Base-by-base conservation (phyloP, 2,888 invertebrate genomes). In the Rotaria macrura region DNA sequence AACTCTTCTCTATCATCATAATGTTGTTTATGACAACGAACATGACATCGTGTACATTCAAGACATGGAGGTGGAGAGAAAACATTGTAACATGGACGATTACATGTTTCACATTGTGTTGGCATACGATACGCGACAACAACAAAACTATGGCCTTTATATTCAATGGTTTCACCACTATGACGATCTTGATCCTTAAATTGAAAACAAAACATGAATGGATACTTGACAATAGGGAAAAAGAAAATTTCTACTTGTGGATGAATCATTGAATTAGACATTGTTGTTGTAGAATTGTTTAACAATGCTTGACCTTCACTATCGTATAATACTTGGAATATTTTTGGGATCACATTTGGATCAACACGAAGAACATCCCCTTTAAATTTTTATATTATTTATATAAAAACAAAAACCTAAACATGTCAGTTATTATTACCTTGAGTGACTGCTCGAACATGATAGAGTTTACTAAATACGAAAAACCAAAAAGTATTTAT, bases 401-500 rank as follows among this genome's bases (percentile, higher is more conserved):
- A 3, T 14, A 17, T 14, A 49, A 14, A 49, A 49, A 17, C 9
- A 49, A 49, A 9, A 5, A 43, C 5, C 5, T 43, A 17, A 49
- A 12, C 49, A 14, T 14, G 14, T 12, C 1, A 49, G 49, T 49
- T 49, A 12, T 9, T n/a, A 9, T 79, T 79, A 79, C 79, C 97
- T 92, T 97, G 97, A 87, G 98, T 97, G 88, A 99, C 98, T 87
- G 96, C 95, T 88, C 98, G 94, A 88, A 98, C 98, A 92, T 98
- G 97, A 93, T 97, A 98, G 90, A 99, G 95, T 93, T 98, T 97
- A 92, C 97, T 96, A 92, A n/a, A n/a, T n/a, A n/a, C n/a, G n/a
- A n/a, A n/a, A n/a, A n/a, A n/a, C n/a, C n/a, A n/a, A n/a, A n/a
- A n/a, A n/a, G n/a, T n/a, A n/a, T n/a, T n/a, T n/a, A n/a, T n/a